Percentiles rank a stretch among this genome's conserved stretches.
Evolutionary conservation across 2,113 vertebrate species (phyloP).

Genomic region (Oryzias melastigma): DNA sequence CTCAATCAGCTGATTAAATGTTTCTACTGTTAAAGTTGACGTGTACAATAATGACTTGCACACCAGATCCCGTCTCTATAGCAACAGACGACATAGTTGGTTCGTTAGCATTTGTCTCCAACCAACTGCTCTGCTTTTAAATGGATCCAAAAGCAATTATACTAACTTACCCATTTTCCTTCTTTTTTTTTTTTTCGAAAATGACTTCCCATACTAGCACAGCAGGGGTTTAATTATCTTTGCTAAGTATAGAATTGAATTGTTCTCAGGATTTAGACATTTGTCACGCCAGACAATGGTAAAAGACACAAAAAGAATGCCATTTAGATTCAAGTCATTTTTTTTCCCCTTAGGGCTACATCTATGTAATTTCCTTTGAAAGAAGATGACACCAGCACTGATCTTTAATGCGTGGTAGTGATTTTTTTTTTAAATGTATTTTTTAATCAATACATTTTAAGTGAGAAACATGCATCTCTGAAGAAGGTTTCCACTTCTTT

Average conservation of each 20-base stretch:
- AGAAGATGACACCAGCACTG: too few relatives aligned
- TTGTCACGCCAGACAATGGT: constrained; percentile 1
- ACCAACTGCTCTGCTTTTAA: constrained; percentile 27
- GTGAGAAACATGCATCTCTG: too few relatives aligned
- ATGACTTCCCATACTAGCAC: constrained; percentile 12
- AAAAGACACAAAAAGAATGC: not conserved
- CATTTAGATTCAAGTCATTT: not conserved
- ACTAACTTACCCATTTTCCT: constrained; percentile 4
- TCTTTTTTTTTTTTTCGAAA: constrained; percentile 18
- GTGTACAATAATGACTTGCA: constrained; percentile 30
- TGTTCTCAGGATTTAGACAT: constrained; percentile 11
- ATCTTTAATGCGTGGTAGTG: too few relatives aligned
- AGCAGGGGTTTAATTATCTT: constrained; percentile 2
- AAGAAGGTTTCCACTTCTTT: too few relatives aligned
- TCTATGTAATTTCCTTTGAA: constrained; percentile 24
- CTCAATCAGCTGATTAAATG: too few relatives aligned
- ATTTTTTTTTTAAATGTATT: too few relatives aligned
- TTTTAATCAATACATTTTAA: too few relatives aligned
- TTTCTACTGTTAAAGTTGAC: constrained; percentile 15
- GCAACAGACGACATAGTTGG: constrained; percentile 18
- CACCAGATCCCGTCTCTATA: constrained; percentile 28
- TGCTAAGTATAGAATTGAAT: not conserved
- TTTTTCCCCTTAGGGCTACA: not conserved
- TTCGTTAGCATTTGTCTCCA: constrained; percentile 34
- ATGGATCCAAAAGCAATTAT: constrained; percentile 13